Evolutionary conservation across 2,113 vertebrate species (phyloP), one percentile per base, ranked within the genome.

Genomic region (Rana temporaria): DNA sequence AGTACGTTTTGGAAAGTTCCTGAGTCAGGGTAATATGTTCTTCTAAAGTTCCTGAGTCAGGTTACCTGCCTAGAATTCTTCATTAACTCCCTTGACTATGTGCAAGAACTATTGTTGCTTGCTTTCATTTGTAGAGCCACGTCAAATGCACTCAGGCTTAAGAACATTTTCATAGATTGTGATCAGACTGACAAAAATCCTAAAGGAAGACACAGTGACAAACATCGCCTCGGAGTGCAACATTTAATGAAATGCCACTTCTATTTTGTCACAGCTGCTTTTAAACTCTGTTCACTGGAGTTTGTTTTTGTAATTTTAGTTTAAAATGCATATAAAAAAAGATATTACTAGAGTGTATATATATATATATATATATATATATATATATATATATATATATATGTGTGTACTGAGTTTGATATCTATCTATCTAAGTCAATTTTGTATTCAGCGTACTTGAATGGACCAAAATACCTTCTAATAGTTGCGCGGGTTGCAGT

Each of bases 181-280:
- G 48, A 68, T 55, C 52, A 79, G 64, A 30, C 52, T 79, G 77
- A n/a, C 63, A 64, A 79, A 30, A 57, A 59, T 24, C 19, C 34
- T 18, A 5, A 52, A 68, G 63, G 52, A 32, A 30, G 52, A 22
- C 24, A n/a, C n/a, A n/a, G 42, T 56, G 62, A 68, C 48, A 68
- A 32, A 67, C 42, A 24, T 68, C 6, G 24, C 63, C 24, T 17
- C 38, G 59, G 62, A 76, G 52, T 56, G 52, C 63, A 57, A 26
- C 52, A 68, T 67, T 79, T 79, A 79, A 19, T 26, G 57, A 79
- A 67, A 79, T 66, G 77, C 67, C 77, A 68, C 20, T 26, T 56
- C 26, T 64, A 79, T 30, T 67, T 19, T 67, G 75, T 79, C 77
- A 79, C 66, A 1, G 24, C 20, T 24, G 20, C 20, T 62, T 62